phyloP scores from a whole-genome alignment of 2,888 invertebrate genomes.

The Tetheella fluctuosa region DNA sequence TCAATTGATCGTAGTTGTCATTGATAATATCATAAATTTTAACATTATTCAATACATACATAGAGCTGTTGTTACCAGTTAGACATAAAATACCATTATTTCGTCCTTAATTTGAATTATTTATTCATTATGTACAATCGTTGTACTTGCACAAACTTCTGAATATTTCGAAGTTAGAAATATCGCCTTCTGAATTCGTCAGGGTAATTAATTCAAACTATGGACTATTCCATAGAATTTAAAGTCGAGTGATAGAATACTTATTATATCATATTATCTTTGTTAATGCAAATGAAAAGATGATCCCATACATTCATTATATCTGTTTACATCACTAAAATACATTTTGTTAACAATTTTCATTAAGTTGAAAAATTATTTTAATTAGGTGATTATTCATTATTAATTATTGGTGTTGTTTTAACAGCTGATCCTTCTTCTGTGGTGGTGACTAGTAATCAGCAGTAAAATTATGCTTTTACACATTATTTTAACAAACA shows the following conservation, averaged over 20 bases:
- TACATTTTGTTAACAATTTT: not conserved
- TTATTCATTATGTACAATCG: constrained; percentile 26
- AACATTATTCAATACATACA: constrained; percentile 40
- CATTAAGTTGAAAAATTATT: constrained; percentile 6
- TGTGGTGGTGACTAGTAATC: not conserved
- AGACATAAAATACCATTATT: constrained; percentile 52
- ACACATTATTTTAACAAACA: constrained; percentile 7
- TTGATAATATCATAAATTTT: constrained; percentile 53
- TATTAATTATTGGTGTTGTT: not conserved
- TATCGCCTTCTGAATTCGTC: constrained; percentile 23
- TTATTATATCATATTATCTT: not conserved
- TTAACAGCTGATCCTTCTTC: constrained; percentile 9
- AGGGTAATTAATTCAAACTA: constrained; percentile 54
- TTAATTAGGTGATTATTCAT: constrained; percentile 5
- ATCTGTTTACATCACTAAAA: constrained; percentile 4
- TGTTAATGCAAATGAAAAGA: constrained; percentile 2
- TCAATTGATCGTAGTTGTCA: constrained; percentile 66
- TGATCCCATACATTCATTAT: not conserved
- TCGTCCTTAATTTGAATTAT: constrained; percentile 54
- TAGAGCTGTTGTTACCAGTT: constrained; percentile 76
- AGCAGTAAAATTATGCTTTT: not conserved
- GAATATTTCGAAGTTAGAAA: constrained; percentile 15
- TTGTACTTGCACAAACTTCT: not conserved
- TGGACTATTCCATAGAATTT: constrained; percentile 30
- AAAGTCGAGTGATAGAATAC: not conserved